Evolutionary conservation across 30 jellyfish, hydroid and myxozoan species (phyloP).

Genomic region (Aurelia sp.): DNA sequence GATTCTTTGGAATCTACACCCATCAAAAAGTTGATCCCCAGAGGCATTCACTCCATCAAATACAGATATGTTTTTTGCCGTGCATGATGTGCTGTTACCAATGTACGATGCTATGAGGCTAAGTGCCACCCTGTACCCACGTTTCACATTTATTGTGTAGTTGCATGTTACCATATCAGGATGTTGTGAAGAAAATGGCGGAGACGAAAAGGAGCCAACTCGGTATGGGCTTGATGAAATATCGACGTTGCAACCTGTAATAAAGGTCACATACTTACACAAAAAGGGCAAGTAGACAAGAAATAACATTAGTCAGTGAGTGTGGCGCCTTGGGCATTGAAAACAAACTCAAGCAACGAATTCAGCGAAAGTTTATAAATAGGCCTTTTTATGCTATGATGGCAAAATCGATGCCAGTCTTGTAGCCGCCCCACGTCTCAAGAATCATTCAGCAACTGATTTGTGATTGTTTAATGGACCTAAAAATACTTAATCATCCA

Average conservation of each 20-base stretch:
- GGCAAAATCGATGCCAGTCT: no score
- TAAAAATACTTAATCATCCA: no score
- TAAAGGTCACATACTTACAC: neutral
- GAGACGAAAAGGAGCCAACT: neutral
- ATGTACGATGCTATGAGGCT: neutral
- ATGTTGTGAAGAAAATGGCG: neutral
- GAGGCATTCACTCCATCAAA: neutral
- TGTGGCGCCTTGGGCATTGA: no score
- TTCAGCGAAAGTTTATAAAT: no score
- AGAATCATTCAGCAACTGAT: no score
- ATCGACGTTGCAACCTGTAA: neutral
- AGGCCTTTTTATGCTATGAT: no score
- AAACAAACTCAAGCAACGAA: no score
- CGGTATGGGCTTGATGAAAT: neutral
- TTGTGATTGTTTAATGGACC: no score
- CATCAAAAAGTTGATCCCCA: neutral
- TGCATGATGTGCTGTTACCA: neutral
- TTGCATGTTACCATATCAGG: neutral
- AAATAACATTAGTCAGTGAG: no score
- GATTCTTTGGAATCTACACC: neutral
- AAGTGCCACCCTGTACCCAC: neutral
- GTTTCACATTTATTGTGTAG: neutral
- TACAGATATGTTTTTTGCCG: neutral
- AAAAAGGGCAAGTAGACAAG: no score
- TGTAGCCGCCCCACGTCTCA: no score